These are phyloP conservation scores for Epicampocera succincta DNA, from an alignment of 2,888 invertebrate genomes.

Conservation along the genomic window DNA sequence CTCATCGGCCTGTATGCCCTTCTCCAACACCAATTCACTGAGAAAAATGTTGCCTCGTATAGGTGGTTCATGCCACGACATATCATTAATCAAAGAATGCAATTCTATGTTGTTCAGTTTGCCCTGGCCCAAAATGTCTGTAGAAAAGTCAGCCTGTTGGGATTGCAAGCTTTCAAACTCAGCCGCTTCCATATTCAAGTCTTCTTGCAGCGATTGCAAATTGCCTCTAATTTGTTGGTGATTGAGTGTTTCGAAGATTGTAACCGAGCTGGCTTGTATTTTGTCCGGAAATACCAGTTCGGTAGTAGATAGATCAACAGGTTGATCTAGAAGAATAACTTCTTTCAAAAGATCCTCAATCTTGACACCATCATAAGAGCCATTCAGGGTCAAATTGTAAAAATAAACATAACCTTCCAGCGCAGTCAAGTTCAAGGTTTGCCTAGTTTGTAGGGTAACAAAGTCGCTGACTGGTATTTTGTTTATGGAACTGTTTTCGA, in stretches of 20 bases:
- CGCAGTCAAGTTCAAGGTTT: slow-evolving; percentile 80
- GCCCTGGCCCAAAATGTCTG: slow-evolving; percentile 78
- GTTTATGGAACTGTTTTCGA: slow-evolving; percentile 82
- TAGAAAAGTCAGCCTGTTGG: slow-evolving; percentile 76
- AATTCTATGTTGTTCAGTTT: slow-evolving; percentile 78
- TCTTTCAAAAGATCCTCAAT: slow-evolving; percentile 81
- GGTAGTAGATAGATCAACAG: slow-evolving; percentile 70
- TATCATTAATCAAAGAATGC: slow-evolving; percentile 75
- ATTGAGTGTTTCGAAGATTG: slow-evolving; percentile 80
- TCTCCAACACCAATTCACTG: slow-evolving; percentile 76
- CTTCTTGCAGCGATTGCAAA: slow-evolving; percentile 74
- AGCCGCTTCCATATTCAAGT: slow-evolving; percentile 75
- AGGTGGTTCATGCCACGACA: slow-evolving; percentile 71
- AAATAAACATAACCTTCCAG: slow-evolving; percentile 82
- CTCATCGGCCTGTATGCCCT: slow-evolving; percentile 75
- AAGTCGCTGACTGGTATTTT: slow-evolving; percentile 81
- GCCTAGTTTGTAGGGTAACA: slow-evolving; percentile 82
- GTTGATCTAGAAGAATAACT: slow-evolving; percentile 81
- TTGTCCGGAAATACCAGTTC: slow-evolving; percentile 79
- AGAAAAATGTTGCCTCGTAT: slow-evolving; percentile 73
- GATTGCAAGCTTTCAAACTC: slow-evolving; percentile 76
- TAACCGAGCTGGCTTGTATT: slow-evolving; percentile 73
- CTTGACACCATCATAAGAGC: slow-evolving; percentile 81
- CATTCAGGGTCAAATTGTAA: slow-evolving; percentile 81
- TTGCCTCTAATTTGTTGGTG: slow-evolving; percentile 74